Base-by-base conservation (phyloP, 2,113 vertebrate species). In the Stegastes partitus region DNA sequence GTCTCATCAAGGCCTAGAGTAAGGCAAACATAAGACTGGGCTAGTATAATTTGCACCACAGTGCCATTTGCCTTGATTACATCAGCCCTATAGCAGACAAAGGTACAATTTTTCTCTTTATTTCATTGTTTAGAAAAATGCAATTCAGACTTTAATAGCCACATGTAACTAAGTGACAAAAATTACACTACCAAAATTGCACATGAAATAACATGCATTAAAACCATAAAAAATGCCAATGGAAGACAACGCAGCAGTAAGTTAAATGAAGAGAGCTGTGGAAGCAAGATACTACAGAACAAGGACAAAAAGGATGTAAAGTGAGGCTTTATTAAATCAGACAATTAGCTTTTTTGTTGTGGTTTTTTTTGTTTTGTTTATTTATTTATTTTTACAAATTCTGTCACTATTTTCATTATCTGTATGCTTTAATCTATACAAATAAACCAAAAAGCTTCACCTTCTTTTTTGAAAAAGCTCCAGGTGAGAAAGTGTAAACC, bases 401-500 rank as follows among this genome's bases (percentile, higher is more conserved):
- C n/a, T 15, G 21, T 21, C 7, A 62, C 21, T 3, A 55, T 22
- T 44, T 51, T 66, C 1, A 22, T 42, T 15, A 5, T 57, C 4
- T 14, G 4, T 45, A 5, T 23, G 44, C 39, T 9, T 51, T 72
- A 49, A 31, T 39, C 8, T 23, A 37, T 42, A 57, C 9, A 12
- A 34, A 34, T 9, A 34, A 34, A 34, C 73, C 16, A 61, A 65
- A 47, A 6, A 54, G 15, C 5, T 31, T 3, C 10, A 53, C 23
- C n/a, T 65, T 23, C 5, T n/a, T 50, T 62, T 47, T 28, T 31
- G 22, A 53, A 55, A 73, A 69, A 49, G 16, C 25, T 50, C 1
- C 2, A 2, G 37, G 58, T 61, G 11, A 64, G 47, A 68, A 81
- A 85, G 56, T 71, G 75, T 83, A 84, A 91, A 91, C 80, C 75